These are phyloP conservation scores for Pseudomugil gertrudae DNA, from an alignment of 2,797 vertebrate species.

Conservation along the genomic window DNA sequence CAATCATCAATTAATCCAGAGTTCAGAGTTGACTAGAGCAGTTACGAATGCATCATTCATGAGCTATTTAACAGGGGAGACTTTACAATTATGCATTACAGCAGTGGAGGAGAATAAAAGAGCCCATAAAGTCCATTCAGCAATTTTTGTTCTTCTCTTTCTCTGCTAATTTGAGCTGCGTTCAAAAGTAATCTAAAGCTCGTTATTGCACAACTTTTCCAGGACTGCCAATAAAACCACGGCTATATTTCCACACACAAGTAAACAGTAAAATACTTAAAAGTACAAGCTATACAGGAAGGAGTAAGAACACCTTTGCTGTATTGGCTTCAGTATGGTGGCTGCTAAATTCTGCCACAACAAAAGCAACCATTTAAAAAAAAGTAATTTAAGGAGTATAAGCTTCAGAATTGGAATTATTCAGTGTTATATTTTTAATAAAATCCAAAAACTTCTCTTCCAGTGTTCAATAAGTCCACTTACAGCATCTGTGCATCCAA, in stretches of 20 bases:
- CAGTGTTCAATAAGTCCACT: neutral
- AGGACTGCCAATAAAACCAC: conserved; percentile 72
- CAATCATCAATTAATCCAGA: conserved; percentile 77
- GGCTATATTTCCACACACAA: conserved; percentile 64
- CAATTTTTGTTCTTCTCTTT: conserved; percentile 55
- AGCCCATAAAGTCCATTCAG: conserved; percentile 61
- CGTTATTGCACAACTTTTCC: conserved; percentile 68
- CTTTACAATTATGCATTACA: conserved; percentile 59
- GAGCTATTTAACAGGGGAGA: conserved; percentile 71
- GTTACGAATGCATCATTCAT: conserved; percentile 79
- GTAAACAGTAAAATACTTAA: conserved; percentile 65
- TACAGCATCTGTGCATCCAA: neutral
- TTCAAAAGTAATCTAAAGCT: conserved; percentile 73
- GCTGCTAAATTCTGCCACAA: conserved; percentile 7
- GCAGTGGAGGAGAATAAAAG: conserved; percentile 48
- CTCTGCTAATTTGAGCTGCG: conserved; percentile 63
- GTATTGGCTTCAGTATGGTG: conserved; percentile 22
- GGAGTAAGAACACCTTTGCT: conserved; percentile 33
- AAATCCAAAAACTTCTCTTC: neutral
- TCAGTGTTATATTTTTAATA: neutral
- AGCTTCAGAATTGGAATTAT: neutral
- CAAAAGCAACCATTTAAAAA: neutral
- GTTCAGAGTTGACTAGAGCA: conserved; percentile 77
- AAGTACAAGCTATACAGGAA: conserved; percentile 53
- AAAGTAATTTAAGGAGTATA: neutral